Base-by-base conservation (phyloP, 1,140 invertebrate species). In the Camponotus floridanus region DNA sequence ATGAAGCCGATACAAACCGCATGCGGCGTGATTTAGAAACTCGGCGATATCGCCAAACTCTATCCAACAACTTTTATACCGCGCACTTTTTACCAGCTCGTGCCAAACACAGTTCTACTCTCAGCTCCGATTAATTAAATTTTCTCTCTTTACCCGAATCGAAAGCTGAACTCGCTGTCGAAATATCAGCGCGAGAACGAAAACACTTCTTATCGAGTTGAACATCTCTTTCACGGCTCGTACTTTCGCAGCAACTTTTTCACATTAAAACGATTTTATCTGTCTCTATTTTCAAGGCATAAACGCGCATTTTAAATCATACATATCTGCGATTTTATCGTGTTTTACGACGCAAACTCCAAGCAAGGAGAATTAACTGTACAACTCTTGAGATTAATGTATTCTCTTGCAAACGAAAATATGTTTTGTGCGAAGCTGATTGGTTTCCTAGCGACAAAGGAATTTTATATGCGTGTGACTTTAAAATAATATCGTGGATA, bases 51-150 rank as follows among this genome's bases (percentile, higher is more conserved):
- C 68, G 68, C 55, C 26, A 21, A 9, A 70, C 64, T 42, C 9
- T 51, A 51, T 48, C 11, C 26, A 51, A 39, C 2, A 73, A 68
- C 67, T 71, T 81, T 81, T 71, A 71, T 81, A 81, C n/a, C 65
- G 65, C 64, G 65, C 48, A 36, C 42, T 39, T 42, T 33, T 33
- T 4, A 36, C 13, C 48, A 31, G 13, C 26, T 7, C 26, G 13
- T 21, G 13, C 33, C 33, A 26, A 67, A n/a, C 11, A 15, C 11
- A 15, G n/a, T 0, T 48, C 33, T 9, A 11, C 8, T 13, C 21
- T 8, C 45, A 79, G 61, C 21, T 74, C 39, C 21, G 67, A 61
- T 71, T 73, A 73, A 81, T 81, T 59, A 74, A 74, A 83, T 83
- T 59, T 62, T 31, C 7, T 2, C 26, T 9, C n/a, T 26, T 70